A percentile compares a stretch with the other conserved stretches of the same genome.
phyloP scores from a whole-genome alignment of 2,888 invertebrate genomes.

The Oithona nana region DNA sequence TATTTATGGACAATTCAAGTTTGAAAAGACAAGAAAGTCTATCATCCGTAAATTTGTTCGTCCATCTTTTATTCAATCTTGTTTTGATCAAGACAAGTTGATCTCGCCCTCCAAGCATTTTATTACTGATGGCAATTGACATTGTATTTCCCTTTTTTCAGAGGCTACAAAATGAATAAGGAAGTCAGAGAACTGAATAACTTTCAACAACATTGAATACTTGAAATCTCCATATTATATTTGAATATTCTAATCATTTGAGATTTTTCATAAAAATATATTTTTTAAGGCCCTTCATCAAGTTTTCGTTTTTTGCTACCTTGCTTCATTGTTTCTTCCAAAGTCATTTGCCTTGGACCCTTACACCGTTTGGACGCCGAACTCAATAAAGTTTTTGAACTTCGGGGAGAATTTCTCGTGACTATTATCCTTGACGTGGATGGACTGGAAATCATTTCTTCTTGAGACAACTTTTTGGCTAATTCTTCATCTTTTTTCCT shows the following conservation, averaged over 20 bases:
- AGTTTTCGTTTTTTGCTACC: background rate
- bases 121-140: too few relatives aligned
- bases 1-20: slow-evolving; percentile 29
- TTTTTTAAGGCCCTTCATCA: background rate
- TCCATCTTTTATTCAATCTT: background rate
- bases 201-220: too few relatives aligned
- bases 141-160: too few relatives aligned
- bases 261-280: too few relatives aligned
- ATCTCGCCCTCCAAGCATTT: background rate
- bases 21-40: slow-evolving; percentile 24
- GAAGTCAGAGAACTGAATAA: too few relatives aligned
- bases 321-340: background rate
- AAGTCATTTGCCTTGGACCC: background rate
- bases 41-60: slow-evolving; percentile 30
- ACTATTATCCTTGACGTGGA: background rate
- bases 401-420: background rate
- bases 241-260: too few relatives aligned
- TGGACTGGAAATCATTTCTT: background rate
- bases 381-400: background rate
- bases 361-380: background rate
- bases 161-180: too few relatives aligned
- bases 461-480: background rate
- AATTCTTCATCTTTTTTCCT: background rate
- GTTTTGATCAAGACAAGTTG: background rate
- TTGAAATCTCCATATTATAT: too few relatives aligned